Percentiles rank a stretch among this genome's conserved stretches.
These are phyloP conservation scores for Urocyon cinereoargenteus DNA, from an alignment of 2,797 vertebrate species.

Conservation along the genomic window DNA sequence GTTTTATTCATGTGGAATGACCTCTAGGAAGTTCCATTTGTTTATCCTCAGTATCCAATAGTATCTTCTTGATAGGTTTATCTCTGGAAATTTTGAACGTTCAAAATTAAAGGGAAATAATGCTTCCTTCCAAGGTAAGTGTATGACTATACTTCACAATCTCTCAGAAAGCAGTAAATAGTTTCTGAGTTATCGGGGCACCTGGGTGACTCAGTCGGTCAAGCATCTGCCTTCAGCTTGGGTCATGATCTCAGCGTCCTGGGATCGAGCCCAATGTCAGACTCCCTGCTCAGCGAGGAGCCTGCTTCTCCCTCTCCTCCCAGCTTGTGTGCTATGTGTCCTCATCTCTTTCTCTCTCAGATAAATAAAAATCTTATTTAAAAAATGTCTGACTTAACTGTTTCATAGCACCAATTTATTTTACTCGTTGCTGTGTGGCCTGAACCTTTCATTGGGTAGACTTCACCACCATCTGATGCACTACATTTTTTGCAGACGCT, in stretches of 20 bases:
- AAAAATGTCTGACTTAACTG: constrained; percentile 86
- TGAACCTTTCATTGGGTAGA: constrained; percentile 92
- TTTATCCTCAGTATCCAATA: constrained; percentile 92
- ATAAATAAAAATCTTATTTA: too few relatives aligned
- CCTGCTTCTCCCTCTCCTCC: too few relatives aligned
- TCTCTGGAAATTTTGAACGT: constrained; percentile 91
- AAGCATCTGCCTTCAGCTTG: too few relatives aligned
- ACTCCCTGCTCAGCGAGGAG: too few relatives aligned
- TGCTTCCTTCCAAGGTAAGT: background rate
- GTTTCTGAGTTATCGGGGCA: too few relatives aligned
- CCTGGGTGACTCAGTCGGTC: too few relatives aligned
- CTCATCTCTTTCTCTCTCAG: too few relatives aligned
- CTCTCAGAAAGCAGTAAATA: constrained; percentile 88
- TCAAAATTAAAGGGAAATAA: constrained; percentile 20
- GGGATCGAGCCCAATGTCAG: too few relatives aligned
- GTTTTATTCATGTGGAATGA: constrained; percentile 92
- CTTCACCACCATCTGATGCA: constrained; percentile 92
- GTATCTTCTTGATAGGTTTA: constrained; percentile 93
- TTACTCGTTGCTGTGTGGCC: constrained; percentile 90
- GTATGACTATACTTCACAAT: constrained; percentile 88
- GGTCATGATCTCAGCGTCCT: too few relatives aligned
- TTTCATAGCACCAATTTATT: constrained; percentile 89
- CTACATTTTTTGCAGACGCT: constrained; percentile 91
- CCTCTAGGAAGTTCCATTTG: constrained; percentile 92
- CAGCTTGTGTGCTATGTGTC: too few relatives aligned